Conservation (phyloP, 2,113 vertebrate genomes). For the Mormyrus lacerda region DNA sequence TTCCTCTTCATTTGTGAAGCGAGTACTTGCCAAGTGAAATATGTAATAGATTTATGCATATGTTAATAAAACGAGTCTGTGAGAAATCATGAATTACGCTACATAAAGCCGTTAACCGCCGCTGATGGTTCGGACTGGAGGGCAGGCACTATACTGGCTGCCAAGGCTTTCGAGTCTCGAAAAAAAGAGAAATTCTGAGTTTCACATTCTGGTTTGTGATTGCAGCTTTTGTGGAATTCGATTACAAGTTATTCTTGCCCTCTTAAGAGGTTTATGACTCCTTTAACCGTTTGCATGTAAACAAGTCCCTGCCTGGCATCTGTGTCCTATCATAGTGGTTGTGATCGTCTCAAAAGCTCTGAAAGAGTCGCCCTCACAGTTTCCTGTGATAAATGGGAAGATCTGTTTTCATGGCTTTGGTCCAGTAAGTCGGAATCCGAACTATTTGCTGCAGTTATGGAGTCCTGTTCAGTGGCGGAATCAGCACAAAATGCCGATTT, state of each 20-base stretch:
- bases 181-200: background rate
- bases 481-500: background rate
- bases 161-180: background rate
- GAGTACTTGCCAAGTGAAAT: background rate
- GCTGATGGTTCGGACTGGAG: background rate
- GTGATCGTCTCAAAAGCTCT: background rate
- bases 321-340: background rate
- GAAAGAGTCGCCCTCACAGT: constrained; percentile 18
- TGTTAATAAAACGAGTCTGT: background rate
- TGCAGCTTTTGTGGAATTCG: background rate
- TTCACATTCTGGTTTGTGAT: background rate
- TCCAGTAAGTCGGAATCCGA: constrained; percentile 2
- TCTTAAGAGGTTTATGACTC: background rate
- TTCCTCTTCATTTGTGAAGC: background rate
- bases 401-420: constrained; percentile 4
- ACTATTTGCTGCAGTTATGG: constrained; percentile 10
- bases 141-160: background rate
- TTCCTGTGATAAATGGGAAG: constrained; percentile 28
- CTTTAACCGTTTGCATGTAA: constrained; percentile 9
- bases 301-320: background rate
- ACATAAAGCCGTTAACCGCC: background rate
- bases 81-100: background rate
- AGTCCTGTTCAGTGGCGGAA: background rate
- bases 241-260: background rate
- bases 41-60: constrained; percentile 12